phyloP scores from a whole-genome alignment of 2,113 vertebrate species.

The Phalacrocorax aristotelis region DNA sequence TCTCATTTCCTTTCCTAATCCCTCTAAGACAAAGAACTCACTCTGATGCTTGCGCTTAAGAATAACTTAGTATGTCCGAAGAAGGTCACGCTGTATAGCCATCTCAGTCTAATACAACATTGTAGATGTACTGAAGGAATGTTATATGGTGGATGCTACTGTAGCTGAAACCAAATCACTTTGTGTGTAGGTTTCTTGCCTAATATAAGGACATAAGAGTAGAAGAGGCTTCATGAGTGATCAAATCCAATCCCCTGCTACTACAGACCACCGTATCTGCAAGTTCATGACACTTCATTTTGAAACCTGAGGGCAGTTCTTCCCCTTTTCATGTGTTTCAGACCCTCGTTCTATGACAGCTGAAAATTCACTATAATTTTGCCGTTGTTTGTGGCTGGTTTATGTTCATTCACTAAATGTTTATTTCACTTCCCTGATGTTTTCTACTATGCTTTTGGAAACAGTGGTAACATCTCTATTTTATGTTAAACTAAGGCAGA shows the following conservation, averaged over 20 bases:
- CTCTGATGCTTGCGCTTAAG: not conserved
- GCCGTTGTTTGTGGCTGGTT: not conserved
- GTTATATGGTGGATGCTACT: not conserved
- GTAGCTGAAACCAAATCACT: not conserved
- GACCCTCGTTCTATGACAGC: rapidly evolving
- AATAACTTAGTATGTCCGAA: not conserved
- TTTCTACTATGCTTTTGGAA: not conserved
- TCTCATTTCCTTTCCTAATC: not conserved
- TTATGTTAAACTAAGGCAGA: not conserved
- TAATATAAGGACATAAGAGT: not conserved
- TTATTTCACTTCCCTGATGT: not conserved
- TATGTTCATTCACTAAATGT: not conserved
- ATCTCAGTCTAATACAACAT: not conserved
- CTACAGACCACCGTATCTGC: not conserved
- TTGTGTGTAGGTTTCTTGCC: not conserved
- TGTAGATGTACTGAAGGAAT: not conserved
- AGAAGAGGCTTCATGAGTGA: not conserved
- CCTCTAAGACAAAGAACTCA: not conserved
- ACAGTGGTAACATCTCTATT: not conserved
- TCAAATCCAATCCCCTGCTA: not conserved
- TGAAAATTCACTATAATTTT: not conserved
- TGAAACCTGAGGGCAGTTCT: not conserved
- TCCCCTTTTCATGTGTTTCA: not conserved
- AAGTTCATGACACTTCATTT: not conserved
- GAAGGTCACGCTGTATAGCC: not conserved